Conservation (phyloP, 2,888 invertebrate species). For the Chaetogeoica ovagalla region DNA sequence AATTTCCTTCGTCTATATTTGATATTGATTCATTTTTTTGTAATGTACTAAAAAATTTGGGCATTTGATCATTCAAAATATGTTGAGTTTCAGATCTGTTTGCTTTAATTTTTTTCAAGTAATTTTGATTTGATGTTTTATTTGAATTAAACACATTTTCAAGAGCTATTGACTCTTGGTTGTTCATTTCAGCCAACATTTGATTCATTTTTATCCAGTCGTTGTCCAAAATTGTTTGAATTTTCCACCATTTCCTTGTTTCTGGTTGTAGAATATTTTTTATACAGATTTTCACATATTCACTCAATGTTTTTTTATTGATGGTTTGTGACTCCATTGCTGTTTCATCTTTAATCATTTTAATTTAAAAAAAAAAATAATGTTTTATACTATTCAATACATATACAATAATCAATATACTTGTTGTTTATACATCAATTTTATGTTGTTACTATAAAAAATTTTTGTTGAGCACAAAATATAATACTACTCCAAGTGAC, state of each 20-base stretch:
- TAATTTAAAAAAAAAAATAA: not conserved
- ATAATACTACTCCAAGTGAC: constrained; percentile 78
- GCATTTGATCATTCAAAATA: not conserved
- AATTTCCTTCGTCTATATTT: no score
- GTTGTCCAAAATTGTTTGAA: constrained; percentile 25
- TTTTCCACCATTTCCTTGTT: constrained; percentile 29
- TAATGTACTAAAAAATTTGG: constrained; percentile 11
- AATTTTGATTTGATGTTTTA: constrained; percentile 3
- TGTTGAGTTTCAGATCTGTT: constrained; percentile 29
- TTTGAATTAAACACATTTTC: not conserved
- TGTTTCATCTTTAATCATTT: constrained; percentile 21
- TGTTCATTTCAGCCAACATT: constrained; percentile 22
- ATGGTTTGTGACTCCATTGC: constrained; percentile 71
- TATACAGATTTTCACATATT: constrained; percentile 54
- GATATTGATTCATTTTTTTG: not conserved
- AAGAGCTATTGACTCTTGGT: constrained; percentile 34
- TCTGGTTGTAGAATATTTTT: constrained; percentile 33
- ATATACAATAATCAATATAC: constrained; percentile 60
- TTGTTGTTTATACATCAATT: constrained; percentile 71
- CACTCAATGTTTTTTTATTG: constrained; percentile 65
- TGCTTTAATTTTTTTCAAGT: constrained; percentile 25
- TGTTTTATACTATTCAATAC: not conserved
- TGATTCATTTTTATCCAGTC: constrained; percentile 48
- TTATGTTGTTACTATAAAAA: constrained; percentile 76
- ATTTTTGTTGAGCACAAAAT: constrained; percentile 82